Evolutionary conservation across 37 sponge, comb jelly and placozoan genomes (phyloP), one percentile per base, ranked within the genome.

Genomic region (Haliclona indistincta): DNA sequence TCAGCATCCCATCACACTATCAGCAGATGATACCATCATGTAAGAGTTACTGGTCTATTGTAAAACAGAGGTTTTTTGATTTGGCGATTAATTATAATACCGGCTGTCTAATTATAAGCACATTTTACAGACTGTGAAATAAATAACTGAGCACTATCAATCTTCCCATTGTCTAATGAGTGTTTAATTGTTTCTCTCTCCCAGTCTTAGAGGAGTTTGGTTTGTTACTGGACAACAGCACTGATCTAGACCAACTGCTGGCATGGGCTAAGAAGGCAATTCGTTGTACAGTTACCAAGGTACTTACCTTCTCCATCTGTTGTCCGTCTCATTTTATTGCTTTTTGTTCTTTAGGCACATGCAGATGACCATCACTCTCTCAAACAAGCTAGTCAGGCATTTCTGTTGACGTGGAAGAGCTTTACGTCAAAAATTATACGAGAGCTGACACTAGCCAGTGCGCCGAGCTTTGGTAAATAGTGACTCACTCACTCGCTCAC

Each of bases 361-460:
- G 7, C 60, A 25, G 60, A 58, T 6, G 60, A 58, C n/a, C 13
- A 58, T n/a, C n/a, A n/a, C 60, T 26, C 60, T 25, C 67, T 77
- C 38, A 36, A 35, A 39, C 49, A 71, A 26, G 60, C 56, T 0
- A 58, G 88, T 2, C 45, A 39, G 40, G 47, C 63, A 15, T 90
- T 90, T 69, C 68, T 81, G 6, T 36, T 76, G 45, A 81, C 77
- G 20, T 96, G 97, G 97, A 81, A 86, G 29, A 89, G 81, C 69
- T 86, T 93, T 69, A 86, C 79, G 15, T 78, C 88, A 11, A 82
- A 84, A 67, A 79, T 93, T 22, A 73, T 80, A 54, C 41, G 87
- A 33, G 91, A 96, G 43, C 58, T 96, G 54, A 89, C 91, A 45
- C 75, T 89, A 0, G 74, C 55, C 38, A 90, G 81, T 81, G 95